These are phyloP conservation scores for Potamilus streckersoni DNA, from an alignment of 1,140 invertebrate species.

Conservation along the genomic window DNA sequence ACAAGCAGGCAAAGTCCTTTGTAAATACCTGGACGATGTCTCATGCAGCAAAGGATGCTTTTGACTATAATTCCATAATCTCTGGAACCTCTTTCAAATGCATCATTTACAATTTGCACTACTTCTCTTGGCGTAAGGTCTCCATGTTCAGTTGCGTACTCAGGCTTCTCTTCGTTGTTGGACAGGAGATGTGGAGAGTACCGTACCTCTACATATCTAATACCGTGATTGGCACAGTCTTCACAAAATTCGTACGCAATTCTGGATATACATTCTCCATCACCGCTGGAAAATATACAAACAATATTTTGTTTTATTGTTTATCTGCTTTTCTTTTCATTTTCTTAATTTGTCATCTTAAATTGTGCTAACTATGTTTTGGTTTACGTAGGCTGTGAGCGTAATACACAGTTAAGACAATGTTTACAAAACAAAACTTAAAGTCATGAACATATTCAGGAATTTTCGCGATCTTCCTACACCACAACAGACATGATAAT, in stretches of 20 bases:
- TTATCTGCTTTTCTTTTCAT: not conserved
- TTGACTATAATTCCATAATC: conserved; percentile 70
- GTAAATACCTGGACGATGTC: conserved; percentile 60
- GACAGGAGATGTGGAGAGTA: conserved; percentile 71
- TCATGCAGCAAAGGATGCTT: conserved; percentile 69
- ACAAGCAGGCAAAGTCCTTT: too few relatives aligned
- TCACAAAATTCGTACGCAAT: conserved; percentile 75
- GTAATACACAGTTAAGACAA: not conserved
- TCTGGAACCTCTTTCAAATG: conserved; percentile 61
- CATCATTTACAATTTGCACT: conserved; percentile 65
- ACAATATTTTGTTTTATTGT: not conserved
- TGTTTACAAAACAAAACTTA: not conserved
- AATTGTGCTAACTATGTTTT: not conserved
- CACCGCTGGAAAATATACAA: conserved; percentile 60
- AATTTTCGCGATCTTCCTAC: too few relatives aligned
- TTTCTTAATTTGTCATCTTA: not conserved
- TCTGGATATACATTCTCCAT: conserved; percentile 71
- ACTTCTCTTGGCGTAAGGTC: conserved; percentile 62
- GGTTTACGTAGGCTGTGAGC: not conserved
- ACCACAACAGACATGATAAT: too few relatives aligned
- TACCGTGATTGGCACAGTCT: conserved; percentile 69
- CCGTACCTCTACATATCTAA: conserved; percentile 73
- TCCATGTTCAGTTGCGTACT: conserved; percentile 27
- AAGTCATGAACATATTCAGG: not conserved
- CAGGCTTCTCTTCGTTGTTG: conserved; percentile 33